A percentile compares a stretch with the other conserved stretches of the same genome.
Conservation (phyloP, 2,888 invertebrate genomes). For the Orthonevra nobilis region DNA sequence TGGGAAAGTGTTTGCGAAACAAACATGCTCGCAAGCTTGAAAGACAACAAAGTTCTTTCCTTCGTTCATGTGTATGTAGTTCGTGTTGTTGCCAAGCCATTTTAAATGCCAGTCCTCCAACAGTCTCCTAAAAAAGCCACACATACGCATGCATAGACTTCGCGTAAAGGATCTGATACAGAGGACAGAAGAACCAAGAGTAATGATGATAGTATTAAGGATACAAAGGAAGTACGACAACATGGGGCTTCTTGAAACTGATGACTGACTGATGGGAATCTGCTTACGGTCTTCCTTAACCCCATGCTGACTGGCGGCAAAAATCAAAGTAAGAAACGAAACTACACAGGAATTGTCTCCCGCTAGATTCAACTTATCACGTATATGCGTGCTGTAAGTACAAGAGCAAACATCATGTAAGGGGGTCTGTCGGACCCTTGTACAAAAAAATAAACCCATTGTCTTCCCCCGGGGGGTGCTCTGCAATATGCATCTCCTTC, state of each 20-base stretch:
- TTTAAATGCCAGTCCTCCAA: too few relatives aligned
- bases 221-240: slow-evolving; percentile 31
- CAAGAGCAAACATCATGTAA: slow-evolving; percentile 56
- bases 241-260: slow-evolving; percentile 49
- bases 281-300: slow-evolving; percentile 2
- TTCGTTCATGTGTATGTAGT: too few relatives aligned
- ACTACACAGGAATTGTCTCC: slow-evolving; percentile 50
- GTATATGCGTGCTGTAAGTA: slow-evolving; percentile 59
- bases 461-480: too few relatives aligned
- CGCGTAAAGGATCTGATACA: too few relatives aligned
- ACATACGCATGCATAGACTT: too few relatives aligned
- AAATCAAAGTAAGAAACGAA: slow-evolving; percentile 61
- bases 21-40: too few relatives aligned
- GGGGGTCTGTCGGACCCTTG: slow-evolving; percentile 25
- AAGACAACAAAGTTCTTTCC: too few relatives aligned
- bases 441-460: slow-evolving; percentile 27
- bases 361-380: slow-evolving; percentile 30
- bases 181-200: slow-evolving; percentile 37
- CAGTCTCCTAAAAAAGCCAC: too few relatives aligned
- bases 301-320: slow-evolving; percentile 22
- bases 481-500: slow-evolving; percentile 26
- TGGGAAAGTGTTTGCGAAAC: too few relatives aligned
- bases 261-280: slow-evolving; percentile 61
- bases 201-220: slow-evolving; percentile 44
- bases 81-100: too few relatives aligned